phyloP scores from a whole-genome alignment of 2,113 vertebrate species.

The Callorhinus ursinus region DNA sequence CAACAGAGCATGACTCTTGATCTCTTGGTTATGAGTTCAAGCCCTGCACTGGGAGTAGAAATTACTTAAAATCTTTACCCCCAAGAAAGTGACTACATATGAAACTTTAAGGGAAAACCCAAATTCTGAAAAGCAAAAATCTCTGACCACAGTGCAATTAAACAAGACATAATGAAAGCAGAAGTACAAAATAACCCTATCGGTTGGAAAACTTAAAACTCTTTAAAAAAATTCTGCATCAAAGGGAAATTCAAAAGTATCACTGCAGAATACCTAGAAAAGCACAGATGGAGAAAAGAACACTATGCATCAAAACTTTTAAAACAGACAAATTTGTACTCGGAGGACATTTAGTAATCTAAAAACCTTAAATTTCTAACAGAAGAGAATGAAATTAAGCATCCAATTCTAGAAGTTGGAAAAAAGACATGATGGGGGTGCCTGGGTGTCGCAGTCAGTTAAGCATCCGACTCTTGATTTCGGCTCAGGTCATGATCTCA shows the following conservation, averaged over 20 bases:
- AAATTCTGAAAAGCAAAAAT: conserved; percentile 30
- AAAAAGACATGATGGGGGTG: not conserved
- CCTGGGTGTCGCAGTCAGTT: not conserved
- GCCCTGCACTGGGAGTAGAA: not conserved
- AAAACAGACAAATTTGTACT: not conserved
- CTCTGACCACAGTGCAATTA: not conserved
- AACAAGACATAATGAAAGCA: not conserved
- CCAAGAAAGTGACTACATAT: not conserved
- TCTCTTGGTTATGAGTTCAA: not conserved
- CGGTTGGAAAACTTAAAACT: not conserved
- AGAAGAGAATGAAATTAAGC: not conserved
- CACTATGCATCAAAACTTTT: not conserved
- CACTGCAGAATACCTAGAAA: not conserved
- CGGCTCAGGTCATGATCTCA: not conserved
- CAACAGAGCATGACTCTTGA: not conserved
- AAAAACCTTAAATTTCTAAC: not conserved
- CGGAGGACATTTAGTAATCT: not conserved
- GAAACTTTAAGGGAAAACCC: not conserved
- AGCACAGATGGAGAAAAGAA: not conserved
- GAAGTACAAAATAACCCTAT: not conserved
- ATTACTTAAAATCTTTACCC: not conserved
- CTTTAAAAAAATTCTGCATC: not conserved
- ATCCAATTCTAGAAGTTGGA: not conserved
- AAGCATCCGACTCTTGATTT: not conserved
- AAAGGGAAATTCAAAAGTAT: not conserved